Evolutionary conservation across 2,113 vertebrate genomes (phyloP).

Genomic region (Pithys albifrons): DNA sequence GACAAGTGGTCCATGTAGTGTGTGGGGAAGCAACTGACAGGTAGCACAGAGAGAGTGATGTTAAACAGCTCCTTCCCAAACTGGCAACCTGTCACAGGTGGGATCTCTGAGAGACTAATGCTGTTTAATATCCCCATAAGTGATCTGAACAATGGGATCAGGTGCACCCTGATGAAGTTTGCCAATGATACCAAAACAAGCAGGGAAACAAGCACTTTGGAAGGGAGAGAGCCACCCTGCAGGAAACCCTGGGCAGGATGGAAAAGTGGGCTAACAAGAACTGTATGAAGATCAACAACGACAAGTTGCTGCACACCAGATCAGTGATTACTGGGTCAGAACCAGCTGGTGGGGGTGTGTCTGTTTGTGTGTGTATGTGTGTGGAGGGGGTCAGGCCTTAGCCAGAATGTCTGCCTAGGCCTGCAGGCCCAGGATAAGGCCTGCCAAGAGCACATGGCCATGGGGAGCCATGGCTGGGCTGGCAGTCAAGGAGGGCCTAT

Average conservation of each 20-base stretch:
- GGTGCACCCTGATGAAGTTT: background rate
- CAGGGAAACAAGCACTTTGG: background rate
- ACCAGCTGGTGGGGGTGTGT: too few species aligned
- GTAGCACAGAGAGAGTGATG: background rate
- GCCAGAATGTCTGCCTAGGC: too few species aligned
- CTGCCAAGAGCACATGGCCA: too few species aligned
- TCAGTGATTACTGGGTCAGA: too few species aligned
- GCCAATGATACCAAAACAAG: background rate
- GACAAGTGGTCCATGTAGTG: background rate
- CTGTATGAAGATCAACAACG: background rate
- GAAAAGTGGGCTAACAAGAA: background rate
- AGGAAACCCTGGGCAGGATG: background rate
- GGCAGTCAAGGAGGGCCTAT: too few species aligned
- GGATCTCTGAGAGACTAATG: background rate
- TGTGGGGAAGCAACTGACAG: background rate
- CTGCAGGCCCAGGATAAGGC: too few species aligned
- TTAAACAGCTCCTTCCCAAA: background rate
- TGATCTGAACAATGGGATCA: background rate
- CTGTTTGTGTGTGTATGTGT: too few species aligned
- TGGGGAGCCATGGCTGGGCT: too few species aligned
- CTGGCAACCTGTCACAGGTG: background rate
- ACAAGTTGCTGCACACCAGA: too few species aligned
- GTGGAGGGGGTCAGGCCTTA: too few species aligned
- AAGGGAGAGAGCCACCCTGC: background rate
- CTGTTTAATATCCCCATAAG: background rate